Conservation (phyloP, 2,888 invertebrate species). For the Melanargia galathea region DNA sequence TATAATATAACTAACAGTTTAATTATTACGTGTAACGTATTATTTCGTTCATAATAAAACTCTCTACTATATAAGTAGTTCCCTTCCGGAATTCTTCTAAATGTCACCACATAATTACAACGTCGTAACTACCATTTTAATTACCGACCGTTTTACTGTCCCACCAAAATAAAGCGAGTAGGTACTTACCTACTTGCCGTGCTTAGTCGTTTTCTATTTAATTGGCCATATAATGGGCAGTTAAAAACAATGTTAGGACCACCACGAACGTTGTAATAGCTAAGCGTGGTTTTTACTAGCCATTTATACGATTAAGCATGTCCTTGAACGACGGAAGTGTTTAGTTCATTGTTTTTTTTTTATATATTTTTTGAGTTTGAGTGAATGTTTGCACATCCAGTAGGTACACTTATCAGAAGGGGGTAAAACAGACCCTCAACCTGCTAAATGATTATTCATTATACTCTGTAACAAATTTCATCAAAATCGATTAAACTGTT, state of each 20-base stretch:
- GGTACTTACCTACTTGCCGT: too few species aligned
- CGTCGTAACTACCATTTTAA: slow-evolving; percentile 40
- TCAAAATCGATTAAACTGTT: too few species aligned
- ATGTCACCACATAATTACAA: slow-evolving; percentile 32
- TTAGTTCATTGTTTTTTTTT: neutral
- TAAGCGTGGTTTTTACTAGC: slow-evolving; percentile 61
- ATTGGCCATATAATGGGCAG: slow-evolving; percentile 74
- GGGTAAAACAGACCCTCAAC: too few species aligned
- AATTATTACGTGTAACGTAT: neutral
- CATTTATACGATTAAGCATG: slow-evolving; percentile 26
- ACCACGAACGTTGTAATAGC: slow-evolving; percentile 69
- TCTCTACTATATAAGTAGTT: slow-evolving; percentile 10
- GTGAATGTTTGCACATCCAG: too few species aligned
- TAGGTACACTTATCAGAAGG: too few species aligned
- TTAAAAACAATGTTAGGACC: slow-evolving; percentile 80
- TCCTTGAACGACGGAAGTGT: slow-evolving; percentile 5
- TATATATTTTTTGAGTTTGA: too few species aligned
- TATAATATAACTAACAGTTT: neutral
- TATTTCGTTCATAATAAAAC: neutral
- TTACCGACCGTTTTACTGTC: slow-evolving; percentile 41
- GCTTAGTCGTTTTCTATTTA: slow-evolving; percentile 64
- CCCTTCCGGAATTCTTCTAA: slow-evolving; percentile 21
- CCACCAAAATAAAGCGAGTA: slow-evolving; percentile 43
- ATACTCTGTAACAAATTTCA: too few species aligned
- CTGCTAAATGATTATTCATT: too few species aligned